Percentiles rank a stretch among this genome's conserved stretches.
phyloP scores from a whole-genome alignment of 2,888 invertebrate species.

The Pardosa pseudoannulata region DNA sequence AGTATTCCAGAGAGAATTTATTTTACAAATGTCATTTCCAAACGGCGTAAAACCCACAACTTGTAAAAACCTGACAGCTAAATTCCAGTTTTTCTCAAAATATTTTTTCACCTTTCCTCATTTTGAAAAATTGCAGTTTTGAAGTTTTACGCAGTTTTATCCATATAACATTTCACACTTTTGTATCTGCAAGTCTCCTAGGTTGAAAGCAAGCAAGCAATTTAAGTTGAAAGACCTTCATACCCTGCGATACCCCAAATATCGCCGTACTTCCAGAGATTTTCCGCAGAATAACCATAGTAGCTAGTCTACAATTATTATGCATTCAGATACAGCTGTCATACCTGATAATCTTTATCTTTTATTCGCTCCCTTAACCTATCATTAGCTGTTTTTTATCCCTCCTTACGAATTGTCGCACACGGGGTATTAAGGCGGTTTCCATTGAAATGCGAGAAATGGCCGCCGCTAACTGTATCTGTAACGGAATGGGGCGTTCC shows the following conservation, averaged over 20 bases:
- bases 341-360: constrained; percentile 26
- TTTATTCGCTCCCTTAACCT: constrained; percentile 24
- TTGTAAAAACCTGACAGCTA: too few relatives aligned
- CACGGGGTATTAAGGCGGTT: constrained; percentile 31
- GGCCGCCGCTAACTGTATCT: constrained; percentile 28
- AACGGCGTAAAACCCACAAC: too few relatives aligned
- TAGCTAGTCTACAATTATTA: constrained; percentile 15
- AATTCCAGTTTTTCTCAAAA: too few relatives aligned
- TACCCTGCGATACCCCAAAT: neutral
- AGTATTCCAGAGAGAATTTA: too few relatives aligned
- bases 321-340: constrained; percentile 40
- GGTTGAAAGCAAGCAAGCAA: neutral
- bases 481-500: constrained; percentile 43
- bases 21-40: too few relatives aligned
- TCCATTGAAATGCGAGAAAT: constrained; percentile 69
- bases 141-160: too few relatives aligned
- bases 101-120: too few relatives aligned
- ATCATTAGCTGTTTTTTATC: constrained; percentile 39
- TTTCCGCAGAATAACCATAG: neutral
- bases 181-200: too few relatives aligned
- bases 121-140: too few relatives aligned
- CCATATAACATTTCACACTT: too few relatives aligned
- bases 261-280: neutral
- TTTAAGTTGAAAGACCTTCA: constrained; percentile 14
- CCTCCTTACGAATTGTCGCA: constrained; percentile 28